Evolutionary conservation across 2,113 vertebrate species (phyloP).

Genomic region (Pterocles orientalis): DNA sequence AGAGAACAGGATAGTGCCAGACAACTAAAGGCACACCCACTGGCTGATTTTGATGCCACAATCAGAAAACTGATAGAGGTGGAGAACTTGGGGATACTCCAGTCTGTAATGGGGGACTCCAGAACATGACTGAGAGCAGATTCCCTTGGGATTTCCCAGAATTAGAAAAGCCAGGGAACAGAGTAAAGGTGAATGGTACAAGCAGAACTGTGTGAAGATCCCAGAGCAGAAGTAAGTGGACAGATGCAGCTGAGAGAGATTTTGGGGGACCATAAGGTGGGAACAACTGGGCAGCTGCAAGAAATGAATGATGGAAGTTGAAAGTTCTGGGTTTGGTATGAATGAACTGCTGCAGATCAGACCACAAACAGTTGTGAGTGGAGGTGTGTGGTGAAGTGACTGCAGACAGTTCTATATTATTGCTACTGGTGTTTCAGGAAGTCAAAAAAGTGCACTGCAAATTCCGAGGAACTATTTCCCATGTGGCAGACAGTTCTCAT

Average conservation of each 20-base stretch:
- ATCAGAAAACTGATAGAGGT: neutral
- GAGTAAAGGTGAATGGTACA: neutral
- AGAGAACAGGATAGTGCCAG: neutral
- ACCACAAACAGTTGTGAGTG: neutral
- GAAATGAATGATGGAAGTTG: neutral
- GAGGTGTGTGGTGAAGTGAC: neutral
- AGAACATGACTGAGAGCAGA: neutral
- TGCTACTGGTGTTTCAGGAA: neutral
- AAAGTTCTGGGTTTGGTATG: neutral
- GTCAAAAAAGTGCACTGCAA: neutral
- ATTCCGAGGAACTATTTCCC: neutral
- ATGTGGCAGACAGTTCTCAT: neutral
- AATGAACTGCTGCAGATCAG: neutral
- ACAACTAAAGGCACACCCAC: neutral
- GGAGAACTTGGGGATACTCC: neutral
- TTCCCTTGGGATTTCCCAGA: neutral
- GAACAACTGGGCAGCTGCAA: neutral
- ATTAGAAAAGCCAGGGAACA: neutral
- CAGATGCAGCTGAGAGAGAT: neutral
- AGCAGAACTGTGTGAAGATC: neutral
- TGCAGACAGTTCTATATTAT: neutral
- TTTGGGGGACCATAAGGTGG: neutral
- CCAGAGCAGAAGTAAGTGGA: neutral
- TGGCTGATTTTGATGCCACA: neutral
- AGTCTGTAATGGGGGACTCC: neutral